These are phyloP conservation scores for Siniperca scherzeri DNA, from an alignment of 2,797 vertebrate genomes.

Conservation along the genomic window DNA sequence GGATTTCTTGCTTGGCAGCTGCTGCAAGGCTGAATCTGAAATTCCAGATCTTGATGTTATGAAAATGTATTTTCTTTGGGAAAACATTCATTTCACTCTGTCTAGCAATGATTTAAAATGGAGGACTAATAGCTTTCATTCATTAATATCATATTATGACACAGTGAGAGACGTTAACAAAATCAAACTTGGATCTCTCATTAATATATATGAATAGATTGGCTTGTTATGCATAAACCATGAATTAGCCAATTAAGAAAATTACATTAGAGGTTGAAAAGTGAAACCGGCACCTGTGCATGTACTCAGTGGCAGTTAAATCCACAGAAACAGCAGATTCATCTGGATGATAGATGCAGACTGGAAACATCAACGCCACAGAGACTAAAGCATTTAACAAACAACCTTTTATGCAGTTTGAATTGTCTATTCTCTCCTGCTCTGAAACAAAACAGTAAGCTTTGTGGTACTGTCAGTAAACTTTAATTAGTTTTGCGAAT, in stretches of 20 bases:
- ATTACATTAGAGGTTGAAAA: conserved; percentile 65
- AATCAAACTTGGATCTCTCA: conserved; percentile 77
- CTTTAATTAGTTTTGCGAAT: conserved; percentile 80
- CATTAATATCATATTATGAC: conserved; percentile 80
- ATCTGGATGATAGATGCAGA: conserved; percentile 39
- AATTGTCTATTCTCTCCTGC: conserved; percentile 25
- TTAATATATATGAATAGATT: conserved; percentile 79
- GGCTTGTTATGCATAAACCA: conserved; percentile 76
- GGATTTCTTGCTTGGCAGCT: conserved; percentile 54
- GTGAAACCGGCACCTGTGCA: conserved; percentile 62
- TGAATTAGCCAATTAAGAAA: conserved; percentile 77
- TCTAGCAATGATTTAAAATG: conserved; percentile 68
- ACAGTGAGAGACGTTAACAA: conserved; percentile 69
- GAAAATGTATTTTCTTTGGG: conserved; percentile 66
- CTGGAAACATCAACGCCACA: conserved; percentile 15
- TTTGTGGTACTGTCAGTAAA: conserved; percentile 64
- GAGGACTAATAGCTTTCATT: conserved; percentile 76
- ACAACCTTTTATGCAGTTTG: conserved; percentile 54
- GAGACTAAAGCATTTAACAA: conserved; percentile 48
- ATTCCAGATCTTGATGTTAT: conserved; percentile 64
- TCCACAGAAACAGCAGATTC: conserved; percentile 42
- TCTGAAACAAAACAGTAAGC: conserved; percentile 43
- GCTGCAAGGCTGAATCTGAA: conserved; percentile 68
- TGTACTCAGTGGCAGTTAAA: conserved; percentile 26
- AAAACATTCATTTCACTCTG: conserved; percentile 67